phyloP scores from a whole-genome alignment of 1,140 invertebrate genomes.

The Heliothis virescens region DNA sequence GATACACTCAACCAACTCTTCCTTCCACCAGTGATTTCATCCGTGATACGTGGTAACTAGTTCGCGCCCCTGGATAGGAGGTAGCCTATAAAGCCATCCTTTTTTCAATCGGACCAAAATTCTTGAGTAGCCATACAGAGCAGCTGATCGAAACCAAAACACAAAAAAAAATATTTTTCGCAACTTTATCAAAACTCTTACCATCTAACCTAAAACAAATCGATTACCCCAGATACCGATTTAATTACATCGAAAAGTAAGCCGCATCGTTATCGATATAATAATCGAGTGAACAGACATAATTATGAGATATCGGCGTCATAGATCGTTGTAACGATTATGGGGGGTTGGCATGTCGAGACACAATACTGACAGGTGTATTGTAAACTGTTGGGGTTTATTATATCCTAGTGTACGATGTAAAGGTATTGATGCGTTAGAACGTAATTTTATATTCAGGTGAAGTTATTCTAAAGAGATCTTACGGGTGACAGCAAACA shows the following conservation, averaged over 20 bases:
- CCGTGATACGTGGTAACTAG: no score
- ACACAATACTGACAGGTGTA: constrained; percentile 38
- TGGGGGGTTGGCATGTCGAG: constrained; percentile 27
- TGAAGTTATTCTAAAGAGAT: no score
- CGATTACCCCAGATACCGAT: constrained; percentile 34
- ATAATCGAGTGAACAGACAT: constrained; percentile 38
- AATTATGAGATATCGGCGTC: constrained; percentile 44
- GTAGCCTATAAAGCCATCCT: no score
- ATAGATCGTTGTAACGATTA: constrained; percentile 37
- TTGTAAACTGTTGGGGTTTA: constrained; percentile 44
- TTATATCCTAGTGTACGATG: not conserved
- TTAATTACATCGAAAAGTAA: constrained; percentile 40
- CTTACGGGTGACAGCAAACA: no score
- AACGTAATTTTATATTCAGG: not conserved
- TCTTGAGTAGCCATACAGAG: no score
- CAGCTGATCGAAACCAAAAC: no score
- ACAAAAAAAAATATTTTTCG: not conserved
- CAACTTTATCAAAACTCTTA: not conserved
- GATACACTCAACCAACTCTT: no score
- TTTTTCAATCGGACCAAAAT: no score
- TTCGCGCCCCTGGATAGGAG: no score
- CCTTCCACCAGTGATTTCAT: no score
- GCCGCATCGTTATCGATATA: constrained; percentile 44
- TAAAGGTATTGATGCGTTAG: not conserved
- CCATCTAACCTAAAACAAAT: not conserved